Conservation (phyloP, 2,113 vertebrate species). For the Hemicordylus capensis region DNA sequence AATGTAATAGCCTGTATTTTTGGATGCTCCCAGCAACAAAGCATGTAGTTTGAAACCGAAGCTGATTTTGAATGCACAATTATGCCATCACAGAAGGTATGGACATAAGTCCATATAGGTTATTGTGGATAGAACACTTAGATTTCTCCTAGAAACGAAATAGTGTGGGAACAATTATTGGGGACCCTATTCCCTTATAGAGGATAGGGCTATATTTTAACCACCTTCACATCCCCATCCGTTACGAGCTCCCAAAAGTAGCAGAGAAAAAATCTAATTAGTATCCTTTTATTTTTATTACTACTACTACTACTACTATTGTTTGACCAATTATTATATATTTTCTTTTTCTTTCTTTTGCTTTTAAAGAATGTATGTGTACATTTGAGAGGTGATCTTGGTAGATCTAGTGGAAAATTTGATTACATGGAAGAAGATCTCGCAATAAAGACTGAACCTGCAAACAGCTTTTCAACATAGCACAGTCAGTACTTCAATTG, state of each 20-base stretch:
- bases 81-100: not conserved
- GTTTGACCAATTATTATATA: fast-evolving
- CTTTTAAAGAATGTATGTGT: slow-evolving; percentile 19
- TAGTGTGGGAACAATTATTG: not conserved
- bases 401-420: not conserved
- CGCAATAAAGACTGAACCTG: not conserved
- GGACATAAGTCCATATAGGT: not conserved
- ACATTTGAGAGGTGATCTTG: not conserved
- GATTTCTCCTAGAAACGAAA: not conserved
- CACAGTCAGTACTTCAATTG: not conserved
- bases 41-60: not conserved
- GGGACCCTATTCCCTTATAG: not conserved
- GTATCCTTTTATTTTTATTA: not conserved
- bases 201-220: not conserved
- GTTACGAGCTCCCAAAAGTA: too few relatives aligned
- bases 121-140: not conserved
- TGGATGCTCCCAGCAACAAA: not conserved
- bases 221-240: not conserved
- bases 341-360: not conserved
- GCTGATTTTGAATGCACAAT: not conserved
- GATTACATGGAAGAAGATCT: fast-evolving
- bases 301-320: not conserved
- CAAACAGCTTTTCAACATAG: not conserved
- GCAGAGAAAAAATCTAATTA: not conserved
- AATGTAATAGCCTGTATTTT: not conserved